Conservation (phyloP, 2,113 vertebrate species). For the Bos javanicus region DNA sequence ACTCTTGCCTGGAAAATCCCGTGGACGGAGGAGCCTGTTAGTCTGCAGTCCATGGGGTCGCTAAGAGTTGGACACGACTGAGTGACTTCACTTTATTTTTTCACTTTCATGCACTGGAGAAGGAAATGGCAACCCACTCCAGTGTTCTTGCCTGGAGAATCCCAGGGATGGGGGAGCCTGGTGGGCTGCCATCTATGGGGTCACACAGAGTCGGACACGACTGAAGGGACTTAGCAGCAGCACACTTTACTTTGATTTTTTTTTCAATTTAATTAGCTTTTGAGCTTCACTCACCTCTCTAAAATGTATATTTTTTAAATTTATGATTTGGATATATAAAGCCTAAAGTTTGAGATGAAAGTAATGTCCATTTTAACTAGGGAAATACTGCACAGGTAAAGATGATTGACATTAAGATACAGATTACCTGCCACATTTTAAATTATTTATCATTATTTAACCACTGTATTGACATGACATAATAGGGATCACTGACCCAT, state of each 20-base stretch:
- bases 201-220: no score
- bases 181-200: no score
- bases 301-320: not conserved
- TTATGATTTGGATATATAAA: not conserved
- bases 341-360: not conserved
- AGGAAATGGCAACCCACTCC: no score
- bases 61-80: no score
- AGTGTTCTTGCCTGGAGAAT: no score
- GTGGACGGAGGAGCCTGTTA: no score
- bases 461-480: slow-evolving; percentile 48
- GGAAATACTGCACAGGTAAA: not conserved
- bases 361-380: not conserved
- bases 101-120: no score
- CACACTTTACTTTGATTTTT: not conserved
- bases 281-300: not conserved
- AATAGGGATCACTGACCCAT: slow-evolving; percentile 48
- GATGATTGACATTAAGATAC: slow-evolving; percentile 31
- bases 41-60: no score
- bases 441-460: slow-evolving; percentile 70
- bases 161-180: no score
- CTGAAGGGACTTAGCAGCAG: no score
- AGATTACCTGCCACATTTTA: slow-evolving; percentile 31
- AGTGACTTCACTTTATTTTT: no score
- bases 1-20: no score
- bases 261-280: not conserved